phyloP scores from a whole-genome alignment of 2,888 invertebrate genomes.

The Alloscopus bannaensis region DNA sequence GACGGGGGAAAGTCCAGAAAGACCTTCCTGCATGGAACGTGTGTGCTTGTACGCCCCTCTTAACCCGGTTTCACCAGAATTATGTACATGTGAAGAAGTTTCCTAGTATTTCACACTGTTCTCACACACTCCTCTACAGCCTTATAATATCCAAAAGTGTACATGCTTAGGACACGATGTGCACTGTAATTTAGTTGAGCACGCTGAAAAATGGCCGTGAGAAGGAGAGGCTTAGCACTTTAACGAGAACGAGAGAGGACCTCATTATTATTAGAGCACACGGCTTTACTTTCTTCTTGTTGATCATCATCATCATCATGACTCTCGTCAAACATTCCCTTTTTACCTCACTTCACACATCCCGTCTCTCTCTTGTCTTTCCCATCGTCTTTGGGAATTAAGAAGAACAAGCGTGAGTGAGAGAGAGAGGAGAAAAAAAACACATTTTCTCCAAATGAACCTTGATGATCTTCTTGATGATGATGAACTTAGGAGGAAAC shows the following conservation, averaged over 20 bases:
- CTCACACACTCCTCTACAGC: no score
- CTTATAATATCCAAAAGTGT: conserved; percentile 19
- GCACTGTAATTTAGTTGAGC: conserved; percentile 51
- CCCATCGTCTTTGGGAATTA: conserved; percentile 47
- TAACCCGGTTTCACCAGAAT: not conserved
- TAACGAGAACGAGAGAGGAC: conserved; percentile 42
- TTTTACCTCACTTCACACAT: conserved; percentile 30
- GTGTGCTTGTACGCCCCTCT: not conserved
- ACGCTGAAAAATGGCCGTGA: conserved; percentile 51
- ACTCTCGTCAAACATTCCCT: conserved; percentile 26
- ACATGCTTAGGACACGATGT: not conserved
- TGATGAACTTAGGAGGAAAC: conserved; percentile 46
- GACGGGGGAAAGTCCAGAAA: conserved; percentile 18
- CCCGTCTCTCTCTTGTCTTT: conserved; percentile 17
- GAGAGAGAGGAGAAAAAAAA: conserved; percentile 25
- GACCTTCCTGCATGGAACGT: no score
- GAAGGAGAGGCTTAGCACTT: conserved; percentile 47
- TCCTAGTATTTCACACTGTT: not conserved
- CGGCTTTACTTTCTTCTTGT: conserved; percentile 38
- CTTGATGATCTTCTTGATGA: conserved; percentile 61
- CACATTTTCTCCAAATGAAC: conserved; percentile 58
- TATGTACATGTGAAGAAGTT: not conserved
- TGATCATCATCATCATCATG: conserved; percentile 54
- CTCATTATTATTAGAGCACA: conserved; percentile 64
- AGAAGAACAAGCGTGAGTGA: not conserved